Percentiles rank a stretch among this genome's conserved stretches.
Evolutionary conservation across 2,113 vertebrate species (phyloP).

Genomic region (Hiodon alosoides): DNA sequence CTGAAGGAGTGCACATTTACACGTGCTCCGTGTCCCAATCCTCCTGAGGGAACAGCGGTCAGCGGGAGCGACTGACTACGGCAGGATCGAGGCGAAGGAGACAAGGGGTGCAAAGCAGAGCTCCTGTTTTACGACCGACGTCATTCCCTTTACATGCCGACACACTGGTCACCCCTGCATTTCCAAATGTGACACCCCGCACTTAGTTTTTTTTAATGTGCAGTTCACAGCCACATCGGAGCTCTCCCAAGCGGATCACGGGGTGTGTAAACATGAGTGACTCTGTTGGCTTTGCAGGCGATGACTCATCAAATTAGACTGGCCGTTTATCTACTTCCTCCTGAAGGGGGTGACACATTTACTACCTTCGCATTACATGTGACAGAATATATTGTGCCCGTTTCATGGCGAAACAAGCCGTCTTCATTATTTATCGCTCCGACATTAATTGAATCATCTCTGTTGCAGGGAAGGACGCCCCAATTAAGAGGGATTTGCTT

Average conservation of each 20-base stretch:
- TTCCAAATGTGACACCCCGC: too few relatives aligned
- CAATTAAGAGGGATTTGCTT: conserved; percentile 53
- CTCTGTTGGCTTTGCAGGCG: conserved; percentile 45
- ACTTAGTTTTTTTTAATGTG: too few relatives aligned
- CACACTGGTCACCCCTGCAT: too few relatives aligned
- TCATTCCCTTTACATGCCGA: too few relatives aligned
- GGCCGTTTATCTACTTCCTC: conserved; percentile 38
- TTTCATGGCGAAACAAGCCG: conserved; percentile 29
- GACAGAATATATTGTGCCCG: conserved; percentile 23
- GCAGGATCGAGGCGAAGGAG: too few relatives aligned
- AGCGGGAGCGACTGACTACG: too few relatives aligned
- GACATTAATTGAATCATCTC: conserved; percentile 45
- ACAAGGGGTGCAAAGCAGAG: too few relatives aligned
- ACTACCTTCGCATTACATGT: conserved; percentile 26
- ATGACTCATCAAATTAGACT: conserved; percentile 52
- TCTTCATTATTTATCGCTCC: conserved; percentile 46
- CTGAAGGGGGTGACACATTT: conserved; percentile 41
- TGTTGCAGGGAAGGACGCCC: conserved; percentile 26
- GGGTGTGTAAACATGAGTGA: conserved; percentile 1
- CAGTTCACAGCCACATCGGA: not conserved
- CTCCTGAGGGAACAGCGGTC: too few relatives aligned
- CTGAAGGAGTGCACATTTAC: too few relatives aligned
- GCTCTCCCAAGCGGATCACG: not conserved
- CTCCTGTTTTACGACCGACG: too few relatives aligned
- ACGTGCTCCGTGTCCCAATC: too few relatives aligned